A percentile compares a stretch with the other conserved stretches of the same genome.
Conservation (phyloP, 2,797 vertebrate genomes). For the Halcyon smyrnensis region DNA sequence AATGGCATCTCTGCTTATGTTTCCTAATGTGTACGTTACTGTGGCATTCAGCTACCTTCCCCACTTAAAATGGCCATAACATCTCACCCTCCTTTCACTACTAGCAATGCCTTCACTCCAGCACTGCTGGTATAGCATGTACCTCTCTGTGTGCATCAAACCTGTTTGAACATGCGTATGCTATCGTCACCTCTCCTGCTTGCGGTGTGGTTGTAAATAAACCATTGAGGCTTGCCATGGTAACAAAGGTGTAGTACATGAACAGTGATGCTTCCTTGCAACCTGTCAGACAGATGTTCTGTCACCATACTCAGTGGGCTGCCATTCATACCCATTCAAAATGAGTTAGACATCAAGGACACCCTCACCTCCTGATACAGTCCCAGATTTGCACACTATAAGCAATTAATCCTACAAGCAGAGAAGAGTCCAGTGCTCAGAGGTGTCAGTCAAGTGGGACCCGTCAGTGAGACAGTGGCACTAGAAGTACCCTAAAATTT, state of each 20-base stretch:
- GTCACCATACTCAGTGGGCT: background rate
- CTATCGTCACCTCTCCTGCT: background rate
- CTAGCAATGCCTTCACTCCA: background rate
- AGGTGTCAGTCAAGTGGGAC: background rate
- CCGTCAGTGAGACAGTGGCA: background rate
- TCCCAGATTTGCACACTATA: background rate
- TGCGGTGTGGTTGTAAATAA: accelerated
- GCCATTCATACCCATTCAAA: background rate
- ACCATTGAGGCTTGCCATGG: accelerated
- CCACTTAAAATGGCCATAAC: background rate
- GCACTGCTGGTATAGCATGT: no score
- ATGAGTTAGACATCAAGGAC: background rate
- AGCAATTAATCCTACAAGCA: background rate
- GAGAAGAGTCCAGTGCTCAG: background rate
- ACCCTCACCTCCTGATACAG: background rate
- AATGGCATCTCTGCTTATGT: background rate
- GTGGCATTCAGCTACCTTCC: background rate
- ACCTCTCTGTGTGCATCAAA: background rate
- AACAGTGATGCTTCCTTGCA: background rate
- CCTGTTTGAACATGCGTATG: background rate
- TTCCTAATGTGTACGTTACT: background rate
- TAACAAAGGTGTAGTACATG: no score
- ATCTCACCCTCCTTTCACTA: background rate
- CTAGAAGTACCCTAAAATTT: background rate
- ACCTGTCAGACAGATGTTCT: background rate